phyloP scores from a whole-genome alignment of 2,888 invertebrate genomes.

The Amphimallon solstitiale region DNA sequence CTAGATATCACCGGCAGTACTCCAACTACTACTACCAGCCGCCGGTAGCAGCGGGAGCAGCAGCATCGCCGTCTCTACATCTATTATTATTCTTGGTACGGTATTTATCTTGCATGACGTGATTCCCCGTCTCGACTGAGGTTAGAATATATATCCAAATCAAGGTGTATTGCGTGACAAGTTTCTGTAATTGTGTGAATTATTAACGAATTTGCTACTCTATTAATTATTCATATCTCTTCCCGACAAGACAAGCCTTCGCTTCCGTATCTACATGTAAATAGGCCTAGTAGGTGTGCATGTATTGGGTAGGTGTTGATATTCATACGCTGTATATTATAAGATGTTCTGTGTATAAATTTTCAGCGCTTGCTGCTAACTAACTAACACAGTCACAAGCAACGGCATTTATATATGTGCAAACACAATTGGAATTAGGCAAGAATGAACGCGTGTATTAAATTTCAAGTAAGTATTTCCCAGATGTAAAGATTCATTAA shows the following conservation, averaged over 20 bases:
- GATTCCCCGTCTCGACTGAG: neutral
- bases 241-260: neutral
- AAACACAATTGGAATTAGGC: too few species aligned
- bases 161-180: conserved; percentile 14
- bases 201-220: conserved; percentile 21
- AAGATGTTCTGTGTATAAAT: too few species aligned
- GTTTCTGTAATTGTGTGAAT: conserved; percentile 23
- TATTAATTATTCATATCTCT: conserved; percentile 25
- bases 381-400: too few species aligned
- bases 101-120: conserved; percentile 8
- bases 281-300: neutral
- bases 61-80: too few species aligned
- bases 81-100: neutral
- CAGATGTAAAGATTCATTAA: too few species aligned
- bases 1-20: conserved; percentile 1
- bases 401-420: too few species aligned
- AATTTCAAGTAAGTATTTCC: too few species aligned
- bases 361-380: too few species aligned
- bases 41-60: too few species aligned
- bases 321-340: neutral
- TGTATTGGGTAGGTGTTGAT: neutral
- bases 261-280: conserved; percentile 20
- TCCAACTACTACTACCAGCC: too few species aligned
- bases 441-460: too few species aligned
- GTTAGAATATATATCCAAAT: conserved; percentile 8